Evolutionary conservation across 1,140 invertebrate species (phyloP).

Genomic region (Pachypeltis micranthus): DNA sequence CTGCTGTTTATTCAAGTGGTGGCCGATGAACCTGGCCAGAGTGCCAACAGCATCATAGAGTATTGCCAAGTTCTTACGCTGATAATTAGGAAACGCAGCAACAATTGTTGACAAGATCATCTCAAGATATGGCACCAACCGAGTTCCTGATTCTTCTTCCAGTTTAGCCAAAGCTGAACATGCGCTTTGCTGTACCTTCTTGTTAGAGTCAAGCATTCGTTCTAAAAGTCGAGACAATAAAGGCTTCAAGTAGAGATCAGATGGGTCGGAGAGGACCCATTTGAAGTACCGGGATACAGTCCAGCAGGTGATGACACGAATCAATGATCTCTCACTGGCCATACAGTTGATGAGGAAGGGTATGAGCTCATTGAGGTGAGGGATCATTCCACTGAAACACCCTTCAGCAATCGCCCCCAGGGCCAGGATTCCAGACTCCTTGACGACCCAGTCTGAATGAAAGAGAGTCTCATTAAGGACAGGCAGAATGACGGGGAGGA

Average conservation of each 20-base stretch:
- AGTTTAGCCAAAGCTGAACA: conserved; percentile 98
- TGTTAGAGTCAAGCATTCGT: conserved; percentile 91
- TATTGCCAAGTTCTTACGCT: conserved; percentile 95
- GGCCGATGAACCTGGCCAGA: conserved; percentile 91
- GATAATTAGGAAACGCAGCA: conserved; percentile 90
- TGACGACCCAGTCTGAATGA: conserved; percentile 91
- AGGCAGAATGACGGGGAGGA: conserved; percentile 85
- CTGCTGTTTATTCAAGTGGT: conserved; percentile 90
- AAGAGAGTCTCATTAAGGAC: conserved; percentile 95
- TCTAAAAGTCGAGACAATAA: conserved; percentile 83
- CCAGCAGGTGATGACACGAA: conserved; percentile 97
- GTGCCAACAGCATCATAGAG: conserved; percentile 98
- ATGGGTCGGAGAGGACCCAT: conserved; percentile 91
- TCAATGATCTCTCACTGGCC: conserved; percentile 88
- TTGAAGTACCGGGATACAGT: conserved; percentile 93
- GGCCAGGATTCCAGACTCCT: conserved; percentile 90
- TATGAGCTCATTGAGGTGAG: conserved; percentile 87
- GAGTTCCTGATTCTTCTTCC: conserved; percentile 96
- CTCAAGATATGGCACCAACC: conserved; percentile 93
- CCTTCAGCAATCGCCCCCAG: conserved; percentile 96
- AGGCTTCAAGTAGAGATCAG: conserved; percentile 84
- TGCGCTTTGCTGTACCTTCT: conserved; percentile 96
- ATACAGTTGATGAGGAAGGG: conserved; percentile 89
- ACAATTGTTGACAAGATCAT: conserved; percentile 96
- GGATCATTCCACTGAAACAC: conserved; percentile 91